A percentile compares a stretch with the other conserved stretches of the same genome.
phyloP scores from a whole-genome alignment of 30 jellyfish, hydroid and myxozoan species.

The Aurelia sp. region DNA sequence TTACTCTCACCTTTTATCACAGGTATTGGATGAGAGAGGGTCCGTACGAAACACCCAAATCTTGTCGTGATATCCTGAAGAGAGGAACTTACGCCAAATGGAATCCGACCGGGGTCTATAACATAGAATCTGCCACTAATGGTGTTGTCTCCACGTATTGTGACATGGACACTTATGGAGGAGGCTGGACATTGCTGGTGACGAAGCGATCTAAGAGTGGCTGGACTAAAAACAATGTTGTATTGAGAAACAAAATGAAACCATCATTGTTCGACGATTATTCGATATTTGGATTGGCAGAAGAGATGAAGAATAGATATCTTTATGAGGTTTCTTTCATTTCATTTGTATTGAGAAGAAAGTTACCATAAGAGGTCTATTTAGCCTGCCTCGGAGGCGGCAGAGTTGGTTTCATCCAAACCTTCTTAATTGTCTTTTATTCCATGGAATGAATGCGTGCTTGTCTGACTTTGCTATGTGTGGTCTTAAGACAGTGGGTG shows the following conservation, averaged over 20 bases:
- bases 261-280: conserved; percentile 31
- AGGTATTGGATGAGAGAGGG: conserved; percentile 95
- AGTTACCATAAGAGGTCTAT: too few relatives aligned
- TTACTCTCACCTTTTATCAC: too few relatives aligned
- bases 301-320: conserved; percentile 25
- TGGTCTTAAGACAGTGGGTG: too few relatives aligned
- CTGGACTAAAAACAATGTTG: conserved; percentile 54
- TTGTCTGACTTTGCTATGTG: too few relatives aligned
- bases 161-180: conserved; percentile 80
- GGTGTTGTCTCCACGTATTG: conserved; percentile 66
- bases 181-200: conserved; percentile 87
- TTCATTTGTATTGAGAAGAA: too few relatives aligned
- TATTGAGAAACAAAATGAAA: conserved; percentile 8
- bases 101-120: conserved; percentile 49
- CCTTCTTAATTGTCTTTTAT: too few relatives aligned
- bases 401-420: too few relatives aligned
- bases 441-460: too few relatives aligned
- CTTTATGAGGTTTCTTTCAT: not conserved
- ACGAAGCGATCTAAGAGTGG: conserved; percentile 39
- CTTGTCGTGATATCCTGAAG: conserved; percentile 60
- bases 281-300: conserved; percentile 58
- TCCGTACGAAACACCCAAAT: conserved; percentile 38
- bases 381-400: too few relatives aligned
- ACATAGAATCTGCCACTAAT: conserved; percentile 26
- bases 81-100: conserved; percentile 13